These are phyloP conservation scores for Leptarthrus brevirostris DNA, from an alignment of 2,888 invertebrate genomes.

Conservation along the genomic window DNA sequence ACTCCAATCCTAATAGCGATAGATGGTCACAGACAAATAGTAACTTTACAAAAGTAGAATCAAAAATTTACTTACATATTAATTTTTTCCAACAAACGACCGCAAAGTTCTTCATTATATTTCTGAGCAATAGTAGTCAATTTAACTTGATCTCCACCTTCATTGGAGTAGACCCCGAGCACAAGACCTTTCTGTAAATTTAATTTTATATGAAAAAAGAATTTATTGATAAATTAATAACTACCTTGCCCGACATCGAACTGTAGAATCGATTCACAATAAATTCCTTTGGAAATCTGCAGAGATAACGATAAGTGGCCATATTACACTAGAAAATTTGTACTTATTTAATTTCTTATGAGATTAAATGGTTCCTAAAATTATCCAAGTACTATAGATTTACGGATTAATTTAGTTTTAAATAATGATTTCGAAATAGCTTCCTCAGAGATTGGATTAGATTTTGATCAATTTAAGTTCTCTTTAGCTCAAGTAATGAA, in stretches of 20 bases:
- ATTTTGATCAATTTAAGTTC: no score
- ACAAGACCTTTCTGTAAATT: slow-evolving; percentile 53
- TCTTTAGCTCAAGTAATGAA: no score
- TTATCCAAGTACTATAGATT: no score
- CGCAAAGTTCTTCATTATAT: slow-evolving; percentile 52
- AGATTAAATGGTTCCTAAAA: no score
- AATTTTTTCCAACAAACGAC: slow-evolving; percentile 52
- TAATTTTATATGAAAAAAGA: not conserved
- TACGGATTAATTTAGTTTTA: no score
- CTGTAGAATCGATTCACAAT: slow-evolving; percentile 51
- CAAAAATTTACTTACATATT: slow-evolving; percentile 50
- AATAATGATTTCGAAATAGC: no score
- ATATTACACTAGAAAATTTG: slow-evolving; percentile 37
- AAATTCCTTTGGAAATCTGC: slow-evolving; percentile 33
- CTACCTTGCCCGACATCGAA: slow-evolving; percentile 54
- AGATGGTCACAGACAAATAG: no score
- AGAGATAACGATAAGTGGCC: slow-evolving; percentile 45
- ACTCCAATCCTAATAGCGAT: no score
- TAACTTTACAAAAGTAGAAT: no score
- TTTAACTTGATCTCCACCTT: slow-evolving; percentile 43
- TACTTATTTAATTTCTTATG: not conserved
- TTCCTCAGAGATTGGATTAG: no score
- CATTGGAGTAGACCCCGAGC: slow-evolving; percentile 52
- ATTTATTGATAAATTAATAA: not conserved
- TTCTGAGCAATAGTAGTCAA: slow-evolving; percentile 52